phyloP scores from a whole-genome alignment of 2,797 vertebrate species.

The Chelon auratus region DNA sequence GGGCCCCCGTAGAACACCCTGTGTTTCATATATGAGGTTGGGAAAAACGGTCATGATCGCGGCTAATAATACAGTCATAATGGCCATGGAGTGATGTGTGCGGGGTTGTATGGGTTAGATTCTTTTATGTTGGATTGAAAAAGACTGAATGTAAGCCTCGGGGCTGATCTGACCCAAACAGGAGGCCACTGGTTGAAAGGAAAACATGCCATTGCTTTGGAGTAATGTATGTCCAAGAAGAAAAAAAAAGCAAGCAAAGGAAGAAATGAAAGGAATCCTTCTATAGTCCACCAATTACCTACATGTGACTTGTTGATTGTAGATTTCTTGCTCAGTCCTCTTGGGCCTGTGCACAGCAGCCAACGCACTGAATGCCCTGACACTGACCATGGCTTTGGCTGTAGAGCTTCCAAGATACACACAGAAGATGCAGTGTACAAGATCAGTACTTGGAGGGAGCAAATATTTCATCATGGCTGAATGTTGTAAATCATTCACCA shows the following conservation, averaged over 20 bases:
- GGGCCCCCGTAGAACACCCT: constrained; percentile 25
- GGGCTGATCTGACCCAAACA: constrained; percentile 29
- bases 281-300: not conserved
- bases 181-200: constrained; percentile 42
- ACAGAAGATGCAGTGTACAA: not conserved
- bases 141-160: constrained; percentile 7
- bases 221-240: constrained; percentile 6
- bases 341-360: not conserved
- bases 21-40: constrained; percentile 32
- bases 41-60: constrained; percentile 53
- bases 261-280: not conserved
- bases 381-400: too few relatives aligned
- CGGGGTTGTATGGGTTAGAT: not conserved
- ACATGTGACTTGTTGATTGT: not conserved
- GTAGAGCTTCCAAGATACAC: too few relatives aligned
- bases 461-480: constrained; percentile 3
- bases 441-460: constrained; percentile 19
- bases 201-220: constrained; percentile 31
- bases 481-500: constrained; percentile 29
- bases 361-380: not conserved
- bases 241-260: not conserved
- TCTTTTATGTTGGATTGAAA: not conserved
- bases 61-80: constrained; percentile 28
- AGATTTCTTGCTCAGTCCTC: constrained; percentile 9
- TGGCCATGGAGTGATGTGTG: constrained; percentile 11